These are phyloP conservation scores for Orius laevigatus DNA, from an alignment of 1,140 invertebrate species.

Conservation along the genomic window DNA sequence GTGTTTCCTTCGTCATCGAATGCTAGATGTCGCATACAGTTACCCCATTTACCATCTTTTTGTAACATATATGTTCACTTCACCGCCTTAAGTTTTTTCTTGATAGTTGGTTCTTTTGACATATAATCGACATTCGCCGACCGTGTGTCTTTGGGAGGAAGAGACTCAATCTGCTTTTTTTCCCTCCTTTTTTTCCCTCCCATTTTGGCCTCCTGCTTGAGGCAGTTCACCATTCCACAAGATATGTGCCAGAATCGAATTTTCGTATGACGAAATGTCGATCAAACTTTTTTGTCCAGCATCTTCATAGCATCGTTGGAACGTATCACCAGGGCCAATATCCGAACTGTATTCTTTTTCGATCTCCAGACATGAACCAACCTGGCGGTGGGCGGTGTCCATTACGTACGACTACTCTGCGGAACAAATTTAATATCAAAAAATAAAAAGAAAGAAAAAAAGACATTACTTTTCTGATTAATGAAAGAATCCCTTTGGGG, in stretches of 20 bases:
- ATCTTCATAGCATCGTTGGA: constrained; percentile 52
- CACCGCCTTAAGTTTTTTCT: constrained; percentile 62
- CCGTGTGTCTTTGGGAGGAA: constrained; percentile 24
- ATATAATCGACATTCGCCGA: constrained; percentile 7
- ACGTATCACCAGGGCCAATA: constrained; percentile 74
- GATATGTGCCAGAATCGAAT: constrained; percentile 53
- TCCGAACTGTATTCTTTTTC: constrained; percentile 48
- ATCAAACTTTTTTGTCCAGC: constrained; percentile 48
- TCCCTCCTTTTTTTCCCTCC: too few species aligned
- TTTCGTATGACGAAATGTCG: constrained; percentile 47
- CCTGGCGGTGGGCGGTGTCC: too few species aligned
- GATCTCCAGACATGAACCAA: too few species aligned
- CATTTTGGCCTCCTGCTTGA: constrained; percentile 69
- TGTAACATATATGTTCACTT: constrained; percentile 73
- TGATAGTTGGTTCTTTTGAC: constrained; percentile 42
- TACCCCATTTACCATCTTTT: constrained; percentile 65
- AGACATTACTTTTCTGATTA: too few species aligned
- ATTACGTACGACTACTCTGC: too few species aligned
- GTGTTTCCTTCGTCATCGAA: constrained; percentile 42
- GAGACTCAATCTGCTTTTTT: constrained; percentile 41
- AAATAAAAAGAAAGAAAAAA: too few species aligned
- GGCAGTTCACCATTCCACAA: constrained; percentile 80
- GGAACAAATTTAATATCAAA: too few species aligned
- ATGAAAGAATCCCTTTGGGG: too few species aligned
- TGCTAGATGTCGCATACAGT: constrained; percentile 59